These are phyloP conservation scores for Pycnomerus fuliginosus DNA, from an alignment of 2,888 invertebrate genomes.

Conservation along the genomic window DNA sequence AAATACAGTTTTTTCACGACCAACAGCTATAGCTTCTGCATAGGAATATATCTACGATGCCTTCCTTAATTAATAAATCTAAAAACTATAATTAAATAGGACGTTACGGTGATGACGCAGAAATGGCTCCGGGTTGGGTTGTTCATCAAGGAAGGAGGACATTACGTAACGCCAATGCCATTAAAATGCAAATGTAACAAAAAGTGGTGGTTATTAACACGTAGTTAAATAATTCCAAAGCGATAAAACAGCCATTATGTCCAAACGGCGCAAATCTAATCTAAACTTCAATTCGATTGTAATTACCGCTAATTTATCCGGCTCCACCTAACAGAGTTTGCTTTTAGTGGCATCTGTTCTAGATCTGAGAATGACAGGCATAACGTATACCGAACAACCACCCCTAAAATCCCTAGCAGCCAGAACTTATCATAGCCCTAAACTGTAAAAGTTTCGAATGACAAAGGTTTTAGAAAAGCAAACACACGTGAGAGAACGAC, in stretches of 20 bases:
- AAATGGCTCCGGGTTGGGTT: too few species aligned
- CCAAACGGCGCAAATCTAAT: conserved; percentile 42
- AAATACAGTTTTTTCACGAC: too few species aligned
- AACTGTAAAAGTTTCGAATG: not conserved
- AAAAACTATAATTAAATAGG: too few species aligned
- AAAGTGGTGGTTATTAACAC: conserved; percentile 16
- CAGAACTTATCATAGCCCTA: not conserved
- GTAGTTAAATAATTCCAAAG: conserved; percentile 21
- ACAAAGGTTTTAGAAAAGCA: not conserved
- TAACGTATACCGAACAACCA: conserved; percentile 34
- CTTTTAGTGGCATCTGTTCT: conserved; percentile 34
- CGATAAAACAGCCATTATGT: conserved; percentile 42
- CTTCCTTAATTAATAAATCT: too few species aligned
- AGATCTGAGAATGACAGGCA: conserved; percentile 40
- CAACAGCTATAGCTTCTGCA: too few species aligned
- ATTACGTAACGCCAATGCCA: too few species aligned
- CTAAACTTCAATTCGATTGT: conserved; percentile 47
- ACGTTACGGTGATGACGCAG: too few species aligned
- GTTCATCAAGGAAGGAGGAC: too few species aligned
- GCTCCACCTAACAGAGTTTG: conserved; percentile 30
- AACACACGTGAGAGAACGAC: conserved; percentile 4
- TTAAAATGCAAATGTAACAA: too few species aligned
- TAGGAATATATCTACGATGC: too few species aligned
- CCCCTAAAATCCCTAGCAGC: too few species aligned
- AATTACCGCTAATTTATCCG: conserved; percentile 46